Evolutionary conservation across 2,797 vertebrate genomes (phyloP).

Genomic region (Dendrocincla fuliginosa): DNA sequence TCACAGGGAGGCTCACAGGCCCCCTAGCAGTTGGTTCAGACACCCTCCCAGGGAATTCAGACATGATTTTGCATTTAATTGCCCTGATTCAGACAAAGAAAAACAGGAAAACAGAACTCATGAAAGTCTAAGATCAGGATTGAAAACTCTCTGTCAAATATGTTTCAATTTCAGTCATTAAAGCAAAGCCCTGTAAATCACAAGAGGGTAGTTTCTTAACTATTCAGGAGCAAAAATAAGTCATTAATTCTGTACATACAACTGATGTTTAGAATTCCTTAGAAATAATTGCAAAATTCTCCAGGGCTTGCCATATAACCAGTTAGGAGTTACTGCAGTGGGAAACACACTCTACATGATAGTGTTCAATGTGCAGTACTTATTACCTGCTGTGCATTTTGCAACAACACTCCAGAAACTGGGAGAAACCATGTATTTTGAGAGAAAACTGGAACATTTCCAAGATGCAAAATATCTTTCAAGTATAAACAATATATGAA

Average conservation of each 20-base stretch:
- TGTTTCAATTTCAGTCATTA: not conserved
- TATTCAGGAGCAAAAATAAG: not conserved
- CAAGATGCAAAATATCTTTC: not conserved
- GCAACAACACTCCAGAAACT: not conserved
- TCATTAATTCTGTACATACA: not conserved
- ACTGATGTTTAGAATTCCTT: not conserved
- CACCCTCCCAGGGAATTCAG: not conserved
- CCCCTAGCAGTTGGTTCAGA: not conserved
- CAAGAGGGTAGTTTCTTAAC: not conserved
- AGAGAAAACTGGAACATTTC: not conserved
- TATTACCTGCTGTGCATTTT: not conserved
- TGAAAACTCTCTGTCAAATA: not conserved
- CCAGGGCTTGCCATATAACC: not conserved
- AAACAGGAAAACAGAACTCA: not conserved
- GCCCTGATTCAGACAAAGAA: not conserved
- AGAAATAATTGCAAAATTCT: not conserved
- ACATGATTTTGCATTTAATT: not conserved
- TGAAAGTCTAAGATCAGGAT: accelerated
- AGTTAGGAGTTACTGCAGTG: not conserved
- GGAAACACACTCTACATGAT: not conserved
- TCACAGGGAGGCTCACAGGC: not conserved
- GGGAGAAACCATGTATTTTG: not conserved
- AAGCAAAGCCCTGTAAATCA: not conserved
- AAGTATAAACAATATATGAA: not conserved
- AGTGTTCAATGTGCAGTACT: not conserved